A percentile compares a stretch with the other conserved stretches of the same genome.
Conservation (phyloP, 2,888 invertebrate genomes). For the Heliconius sara region DNA sequence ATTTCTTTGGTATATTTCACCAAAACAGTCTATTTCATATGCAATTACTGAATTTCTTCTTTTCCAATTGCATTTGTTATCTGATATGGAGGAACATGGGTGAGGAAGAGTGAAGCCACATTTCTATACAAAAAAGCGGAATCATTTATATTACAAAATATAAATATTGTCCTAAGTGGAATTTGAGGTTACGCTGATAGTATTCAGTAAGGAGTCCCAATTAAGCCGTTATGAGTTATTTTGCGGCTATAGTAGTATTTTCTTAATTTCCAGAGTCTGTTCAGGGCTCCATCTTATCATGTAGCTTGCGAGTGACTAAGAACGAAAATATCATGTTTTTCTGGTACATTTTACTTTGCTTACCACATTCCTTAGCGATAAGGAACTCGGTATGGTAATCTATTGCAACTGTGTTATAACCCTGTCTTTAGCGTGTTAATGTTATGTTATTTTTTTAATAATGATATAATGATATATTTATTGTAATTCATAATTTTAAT, state of each 20-base stretch:
- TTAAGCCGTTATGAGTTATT: neutral
- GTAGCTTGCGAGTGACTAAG: slow-evolving; percentile 50
- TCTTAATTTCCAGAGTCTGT: slow-evolving; percentile 38
- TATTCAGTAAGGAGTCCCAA: neutral
- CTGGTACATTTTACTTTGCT: slow-evolving; percentile 64
- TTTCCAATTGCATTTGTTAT: neutral
- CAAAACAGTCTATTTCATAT: neutral
- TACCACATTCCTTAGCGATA: slow-evolving; percentile 70
- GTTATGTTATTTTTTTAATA: neutral
- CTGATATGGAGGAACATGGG: neutral
- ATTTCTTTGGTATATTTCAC: neutral
- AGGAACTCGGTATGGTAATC: slow-evolving; percentile 45
- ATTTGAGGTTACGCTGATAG: neutral
- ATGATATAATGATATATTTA: too few relatives aligned
- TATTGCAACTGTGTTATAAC: slow-evolving; percentile 11
- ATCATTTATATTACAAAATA: neutral
- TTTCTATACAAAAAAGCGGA: neutral
- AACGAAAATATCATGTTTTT: slow-evolving; percentile 67
- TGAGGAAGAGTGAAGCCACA: neutral
- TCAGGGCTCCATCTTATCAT: slow-evolving; percentile 57
- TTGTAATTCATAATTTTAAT: neutral
- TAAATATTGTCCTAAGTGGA: neutral
- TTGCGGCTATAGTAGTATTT: neutral
- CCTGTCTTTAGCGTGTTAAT: neutral
- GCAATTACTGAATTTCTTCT: neutral